phyloP scores from a whole-genome alignment of 1,140 invertebrate species.

The Rhysida immarginata region DNA sequence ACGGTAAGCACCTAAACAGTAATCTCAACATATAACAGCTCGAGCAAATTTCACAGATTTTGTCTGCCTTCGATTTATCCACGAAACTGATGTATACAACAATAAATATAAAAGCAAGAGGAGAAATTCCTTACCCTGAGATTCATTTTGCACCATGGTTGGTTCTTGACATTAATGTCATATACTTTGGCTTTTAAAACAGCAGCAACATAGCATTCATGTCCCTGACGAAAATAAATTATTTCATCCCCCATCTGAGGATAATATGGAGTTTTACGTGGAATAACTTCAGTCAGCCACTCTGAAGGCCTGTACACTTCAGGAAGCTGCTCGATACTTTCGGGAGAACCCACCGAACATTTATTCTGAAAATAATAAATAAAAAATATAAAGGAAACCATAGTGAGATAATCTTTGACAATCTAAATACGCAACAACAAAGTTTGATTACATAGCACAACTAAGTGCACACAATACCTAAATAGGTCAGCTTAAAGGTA shows the following conservation, averaged over 20 bases:
- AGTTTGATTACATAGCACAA: too few relatives aligned
- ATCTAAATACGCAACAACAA: too few relatives aligned
- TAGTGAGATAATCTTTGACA: too few relatives aligned
- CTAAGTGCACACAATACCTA: too few relatives aligned
- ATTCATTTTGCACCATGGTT: constrained; percentile 33
- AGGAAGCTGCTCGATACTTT: constrained; percentile 41
- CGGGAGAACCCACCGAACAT: neutral
- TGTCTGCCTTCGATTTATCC: too few relatives aligned
- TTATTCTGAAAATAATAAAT: neutral
- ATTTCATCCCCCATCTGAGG: constrained; percentile 96
- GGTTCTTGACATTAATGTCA: constrained; percentile 33
- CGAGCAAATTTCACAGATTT: too few relatives aligned
- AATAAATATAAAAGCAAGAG: too few relatives aligned
- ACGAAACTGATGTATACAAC: too few relatives aligned
- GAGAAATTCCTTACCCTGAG: constrained; percentile 31
- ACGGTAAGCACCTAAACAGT: too few relatives aligned
- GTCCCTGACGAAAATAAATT: constrained; percentile 61
- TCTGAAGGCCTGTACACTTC: constrained; percentile 73
- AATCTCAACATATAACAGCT: too few relatives aligned
- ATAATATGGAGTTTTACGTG: constrained; percentile 88
- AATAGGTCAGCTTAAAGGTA: too few relatives aligned
- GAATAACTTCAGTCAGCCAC: constrained; percentile 83
- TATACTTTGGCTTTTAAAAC: constrained; percentile 74
- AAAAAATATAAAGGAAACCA: too few relatives aligned
- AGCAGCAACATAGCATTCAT: constrained; percentile 72